Percentiles rank a stretch among this genome's conserved stretches.
These are phyloP conservation scores for Phrynosoma platyrhinos DNA, from an alignment of 2,113 vertebrate species.

Conservation along the genomic window DNA sequence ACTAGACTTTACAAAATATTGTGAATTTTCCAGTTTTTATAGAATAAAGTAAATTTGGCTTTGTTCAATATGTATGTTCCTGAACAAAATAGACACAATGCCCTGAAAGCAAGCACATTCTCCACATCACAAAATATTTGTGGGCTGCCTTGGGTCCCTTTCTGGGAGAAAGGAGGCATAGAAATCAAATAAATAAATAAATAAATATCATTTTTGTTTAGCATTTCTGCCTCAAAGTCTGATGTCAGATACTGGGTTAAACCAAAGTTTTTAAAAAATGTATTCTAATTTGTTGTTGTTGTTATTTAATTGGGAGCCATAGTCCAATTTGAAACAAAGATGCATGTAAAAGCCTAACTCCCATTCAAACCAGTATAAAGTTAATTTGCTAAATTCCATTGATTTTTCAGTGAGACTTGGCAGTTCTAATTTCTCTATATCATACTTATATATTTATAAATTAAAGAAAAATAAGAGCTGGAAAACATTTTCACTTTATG, in stretches of 20 bases:
- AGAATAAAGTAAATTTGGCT: slow-evolving; percentile 10
- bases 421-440: neutral
- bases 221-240: slow-evolving; percentile 35
- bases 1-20: neutral
- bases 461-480: neutral
- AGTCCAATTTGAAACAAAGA: neutral
- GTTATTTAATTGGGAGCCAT: slow-evolving; percentile 37
- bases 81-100: slow-evolving; percentile 25
- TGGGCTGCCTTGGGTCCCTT: too few relatives aligned
- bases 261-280: slow-evolving; percentile 27
- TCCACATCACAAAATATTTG: slow-evolving; percentile 6
- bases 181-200: too few relatives aligned
- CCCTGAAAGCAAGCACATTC: neutral
- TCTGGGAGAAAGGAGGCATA: too few relatives aligned
- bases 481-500: neutral
- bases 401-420: neutral
- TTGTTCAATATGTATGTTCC: slow-evolving; percentile 39
- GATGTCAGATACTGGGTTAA: slow-evolving; percentile 47
- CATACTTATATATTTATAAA: neutral
- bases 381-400: neutral
- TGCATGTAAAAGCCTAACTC: neutral
- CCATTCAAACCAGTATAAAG: neutral
- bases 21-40: neutral
- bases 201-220: slow-evolving; percentile 35
- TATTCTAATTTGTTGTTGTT: slow-evolving; percentile 3